Percentiles rank a stretch among this genome's conserved stretches.
phyloP scores from a whole-genome alignment of 2,888 invertebrate species.

The Julus scandinavius region DNA sequence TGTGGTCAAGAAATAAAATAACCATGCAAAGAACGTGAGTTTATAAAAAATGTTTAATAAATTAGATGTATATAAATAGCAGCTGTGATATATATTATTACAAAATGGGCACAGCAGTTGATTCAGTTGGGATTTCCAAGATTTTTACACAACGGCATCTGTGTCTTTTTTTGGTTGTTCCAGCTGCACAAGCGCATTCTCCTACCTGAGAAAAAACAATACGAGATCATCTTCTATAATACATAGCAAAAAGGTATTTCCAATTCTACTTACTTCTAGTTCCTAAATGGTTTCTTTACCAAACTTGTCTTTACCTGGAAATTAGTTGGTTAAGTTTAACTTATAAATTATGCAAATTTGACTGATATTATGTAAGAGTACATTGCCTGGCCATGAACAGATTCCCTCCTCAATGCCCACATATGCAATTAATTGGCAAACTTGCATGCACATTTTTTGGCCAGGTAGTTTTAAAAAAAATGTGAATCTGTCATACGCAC shows the following conservation, averaged over 20 bases:
- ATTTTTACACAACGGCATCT: constrained; percentile 88
- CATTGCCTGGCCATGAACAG: too few relatives aligned
- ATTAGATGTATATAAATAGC: not conserved
- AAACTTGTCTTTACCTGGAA: not conserved
- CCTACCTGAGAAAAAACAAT: not conserved
- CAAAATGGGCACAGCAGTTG: constrained; percentile 85
- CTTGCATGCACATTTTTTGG: too few relatives aligned
- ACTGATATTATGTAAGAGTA: too few relatives aligned
- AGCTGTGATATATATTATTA: constrained; percentile 50
- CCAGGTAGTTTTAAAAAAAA: too few relatives aligned
- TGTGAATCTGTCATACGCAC: not conserved
- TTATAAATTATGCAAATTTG: too few relatives aligned
- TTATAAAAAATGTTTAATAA: constrained; percentile 38
- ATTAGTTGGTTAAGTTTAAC: not conserved
- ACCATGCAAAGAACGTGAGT: constrained; percentile 71
- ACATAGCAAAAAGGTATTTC: not conserved
- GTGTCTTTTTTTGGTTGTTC: constrained; percentile 74
- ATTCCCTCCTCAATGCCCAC: too few relatives aligned
- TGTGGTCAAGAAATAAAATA: constrained; percentile 80
- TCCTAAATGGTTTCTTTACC: constrained; percentile 11
- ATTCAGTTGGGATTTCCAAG: constrained; percentile 80
- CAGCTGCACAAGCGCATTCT: constrained; percentile 59
- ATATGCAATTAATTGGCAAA: too few relatives aligned
- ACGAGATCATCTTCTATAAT: not conserved
- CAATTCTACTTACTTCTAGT: not conserved